These are phyloP conservation scores for Drosophila neoperkinsi DNA, from an alignment of 2,888 invertebrate genomes.

Conservation along the genomic window DNA sequence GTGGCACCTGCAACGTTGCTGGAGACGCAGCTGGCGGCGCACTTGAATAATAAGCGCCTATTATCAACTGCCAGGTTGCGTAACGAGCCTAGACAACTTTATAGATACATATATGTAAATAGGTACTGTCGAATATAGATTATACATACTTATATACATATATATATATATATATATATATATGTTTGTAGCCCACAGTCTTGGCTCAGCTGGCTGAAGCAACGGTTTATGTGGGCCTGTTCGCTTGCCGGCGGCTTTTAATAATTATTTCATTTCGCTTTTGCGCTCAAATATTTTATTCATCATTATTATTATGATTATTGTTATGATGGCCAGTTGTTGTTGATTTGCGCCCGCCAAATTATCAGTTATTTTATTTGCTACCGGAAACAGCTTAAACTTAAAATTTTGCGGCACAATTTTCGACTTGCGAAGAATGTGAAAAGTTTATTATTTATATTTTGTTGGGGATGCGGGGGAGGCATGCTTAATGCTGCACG, in stretches of 20 bases:
- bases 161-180: background rate
- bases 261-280: constrained; percentile 7
- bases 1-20: constrained; percentile 63
- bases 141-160: background rate
- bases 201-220: background rate
- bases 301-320: constrained; percentile 37
- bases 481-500: constrained; percentile 41
- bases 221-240: background rate
- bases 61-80: constrained; percentile 55
- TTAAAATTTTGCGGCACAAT: constrained; percentile 22
- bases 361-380: constrained; percentile 46
- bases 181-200: background rate
- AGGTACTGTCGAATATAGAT: background rate
- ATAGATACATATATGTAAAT: constrained; percentile 4
- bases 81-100: constrained; percentile 43
- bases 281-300: constrained; percentile 45
- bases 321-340: constrained; percentile 13
- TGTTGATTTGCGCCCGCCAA: constrained; percentile 12
- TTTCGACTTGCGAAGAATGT: constrained; percentile 6
- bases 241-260: constrained; percentile 8
- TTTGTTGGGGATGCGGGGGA: constrained; percentile 1
- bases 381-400: constrained; percentile 20
- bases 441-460: constrained; percentile 51
- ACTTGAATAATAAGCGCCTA: constrained; percentile 74
- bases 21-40: constrained; percentile 56